A percentile compares a stretch with the other conserved stretches of the same genome.
These are phyloP conservation scores for Orthosia cruda DNA, from an alignment of 2,888 invertebrate genomes.

Conservation along the genomic window DNA sequence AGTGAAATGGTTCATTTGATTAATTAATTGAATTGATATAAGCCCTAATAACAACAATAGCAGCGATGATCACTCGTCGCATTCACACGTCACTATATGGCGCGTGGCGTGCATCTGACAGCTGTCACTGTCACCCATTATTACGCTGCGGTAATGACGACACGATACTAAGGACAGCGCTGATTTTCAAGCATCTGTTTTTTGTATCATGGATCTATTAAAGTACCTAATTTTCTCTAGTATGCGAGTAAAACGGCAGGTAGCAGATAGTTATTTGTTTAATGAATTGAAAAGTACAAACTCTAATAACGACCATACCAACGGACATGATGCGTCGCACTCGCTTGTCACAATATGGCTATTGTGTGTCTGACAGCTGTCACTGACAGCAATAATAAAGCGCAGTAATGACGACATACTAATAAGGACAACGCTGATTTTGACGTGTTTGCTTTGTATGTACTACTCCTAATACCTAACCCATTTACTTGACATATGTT, in stretches of 20 bases:
- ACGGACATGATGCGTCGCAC: neutral
- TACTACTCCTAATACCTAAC: neutral
- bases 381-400: conserved; percentile 13
- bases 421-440: conserved; percentile 11
- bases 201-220: neutral
- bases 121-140: conserved; percentile 31
- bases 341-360: neutral
- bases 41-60: neutral
- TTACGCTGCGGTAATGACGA: conserved; percentile 2
- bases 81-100: neutral
- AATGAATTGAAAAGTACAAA: neutral
- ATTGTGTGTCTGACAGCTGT: conserved; percentile 41
- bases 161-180: neutral
- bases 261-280: neutral
- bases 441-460: neutral
- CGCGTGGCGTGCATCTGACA: conserved; percentile 24
- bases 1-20: too few species aligned
- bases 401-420: conserved; percentile 1
- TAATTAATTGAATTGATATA: too few species aligned
- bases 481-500: neutral
- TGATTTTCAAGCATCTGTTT: neutral
- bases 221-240: neutral
- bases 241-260: neutral
- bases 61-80: too few species aligned
- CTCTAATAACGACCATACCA: neutral